Percentiles rank a stretch among this genome's conserved stretches.
Evolutionary conservation across 2,797 vertebrate genomes (phyloP).

Genomic region (Garrulus glandarius): DNA sequence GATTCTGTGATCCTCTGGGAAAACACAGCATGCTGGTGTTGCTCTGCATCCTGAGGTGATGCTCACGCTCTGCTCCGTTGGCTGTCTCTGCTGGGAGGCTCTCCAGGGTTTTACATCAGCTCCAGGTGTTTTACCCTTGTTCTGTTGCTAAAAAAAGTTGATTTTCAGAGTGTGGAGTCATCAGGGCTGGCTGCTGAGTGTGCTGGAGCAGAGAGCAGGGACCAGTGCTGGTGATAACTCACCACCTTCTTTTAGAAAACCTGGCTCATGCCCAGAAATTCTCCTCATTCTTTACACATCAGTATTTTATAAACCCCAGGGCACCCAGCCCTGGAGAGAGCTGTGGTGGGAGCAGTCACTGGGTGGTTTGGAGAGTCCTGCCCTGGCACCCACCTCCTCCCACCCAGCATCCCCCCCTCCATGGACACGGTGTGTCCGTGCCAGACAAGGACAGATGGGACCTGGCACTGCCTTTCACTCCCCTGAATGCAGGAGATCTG

Average conservation of each 20-base stretch:
- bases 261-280: neutral
- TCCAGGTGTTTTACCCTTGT: neutral
- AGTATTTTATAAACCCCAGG: neutral
- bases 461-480: neutral
- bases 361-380: neutral
- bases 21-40: accelerated
- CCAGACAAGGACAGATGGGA: neutral
- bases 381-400: neutral
- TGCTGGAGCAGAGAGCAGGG: neutral
- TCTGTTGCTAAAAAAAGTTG: neutral
- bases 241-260: neutral
- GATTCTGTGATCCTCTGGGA: neutral
- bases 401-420: accelerated
- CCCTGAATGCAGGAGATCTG: neutral
- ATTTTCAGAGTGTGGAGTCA: neutral
- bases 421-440: accelerated
- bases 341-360: accelerated
- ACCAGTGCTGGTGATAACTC: neutral
- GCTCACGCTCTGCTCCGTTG: neutral
- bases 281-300: neutral
- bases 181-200: neutral
- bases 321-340: neutral
- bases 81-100: neutral
- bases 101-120: neutral
- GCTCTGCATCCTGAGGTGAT: neutral